Evolutionary conservation across 1,140 invertebrate species (phyloP).

Genomic region (Batillaria attramentaria): DNA sequence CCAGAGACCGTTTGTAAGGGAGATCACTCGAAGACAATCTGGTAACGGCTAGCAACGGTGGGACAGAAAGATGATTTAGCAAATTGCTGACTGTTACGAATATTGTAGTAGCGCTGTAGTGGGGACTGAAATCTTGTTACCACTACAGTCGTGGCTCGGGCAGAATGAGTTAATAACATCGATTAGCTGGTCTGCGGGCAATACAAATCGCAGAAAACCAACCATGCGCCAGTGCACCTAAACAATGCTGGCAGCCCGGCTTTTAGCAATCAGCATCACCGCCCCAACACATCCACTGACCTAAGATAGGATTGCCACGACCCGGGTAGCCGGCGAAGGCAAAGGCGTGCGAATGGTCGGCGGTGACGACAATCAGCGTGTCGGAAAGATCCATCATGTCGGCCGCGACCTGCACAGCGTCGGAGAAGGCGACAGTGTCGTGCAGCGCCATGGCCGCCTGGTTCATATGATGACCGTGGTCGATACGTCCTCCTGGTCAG

Average conservation of each 20-base stretch:
- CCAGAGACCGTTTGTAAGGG: too few relatives aligned
- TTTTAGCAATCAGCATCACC: not conserved
- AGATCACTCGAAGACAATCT: too few relatives aligned
- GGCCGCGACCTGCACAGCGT: slow-evolving; percentile 78
- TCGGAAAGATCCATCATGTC: slow-evolving; percentile 76
- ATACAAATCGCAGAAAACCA: not conserved
- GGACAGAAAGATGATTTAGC: too few relatives aligned
- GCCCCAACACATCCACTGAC: slow-evolving; percentile 68
- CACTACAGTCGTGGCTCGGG: too few relatives aligned
- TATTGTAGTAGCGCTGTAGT: too few relatives aligned
- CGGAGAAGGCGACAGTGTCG: slow-evolving; percentile 85
- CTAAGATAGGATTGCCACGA: slow-evolving; percentile 64
- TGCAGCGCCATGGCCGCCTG: slow-evolving; percentile 83
- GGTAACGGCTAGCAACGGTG: too few relatives aligned
- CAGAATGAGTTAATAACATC: not conserved
- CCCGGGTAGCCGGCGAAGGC: slow-evolving; percentile 50
- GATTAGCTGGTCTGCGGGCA: not conserved
- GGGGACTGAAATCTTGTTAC: too few relatives aligned
- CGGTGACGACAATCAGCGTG: slow-evolving; percentile 89
- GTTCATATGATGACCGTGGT: slow-evolving; percentile 90
- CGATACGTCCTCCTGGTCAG: slow-evolving; percentile 77
- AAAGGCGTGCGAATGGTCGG: slow-evolving; percentile 81
- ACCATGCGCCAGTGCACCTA: not conserved
- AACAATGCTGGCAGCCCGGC: not conserved
- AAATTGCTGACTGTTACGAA: too few relatives aligned